A percentile compares a stretch with the other conserved stretches of the same genome.
phyloP scores from a whole-genome alignment of 2,113 vertebrate genomes.

The Beaufortia kweichowensis region DNA sequence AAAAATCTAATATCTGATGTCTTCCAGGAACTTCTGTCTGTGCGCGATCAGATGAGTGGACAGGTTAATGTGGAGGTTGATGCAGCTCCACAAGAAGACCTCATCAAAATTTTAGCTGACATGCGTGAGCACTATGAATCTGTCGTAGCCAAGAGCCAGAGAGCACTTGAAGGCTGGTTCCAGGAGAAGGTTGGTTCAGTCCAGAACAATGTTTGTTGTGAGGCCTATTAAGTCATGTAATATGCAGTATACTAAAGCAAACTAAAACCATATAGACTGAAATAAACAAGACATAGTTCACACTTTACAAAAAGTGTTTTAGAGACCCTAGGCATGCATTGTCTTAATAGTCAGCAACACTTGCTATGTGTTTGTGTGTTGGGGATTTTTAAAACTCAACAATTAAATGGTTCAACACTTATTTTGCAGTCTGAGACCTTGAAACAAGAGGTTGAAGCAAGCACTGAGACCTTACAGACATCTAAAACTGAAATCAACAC shows the following conservation, averaged over 20 bases:
- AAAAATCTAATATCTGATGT: background rate
- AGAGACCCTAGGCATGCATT: background rate
- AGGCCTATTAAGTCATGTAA: background rate
- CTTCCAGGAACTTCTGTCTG: constrained; percentile 63
- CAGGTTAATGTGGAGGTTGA: constrained; percentile 77
- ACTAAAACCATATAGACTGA: background rate
- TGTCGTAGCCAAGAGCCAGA: constrained; percentile 74
- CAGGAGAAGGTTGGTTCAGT: constrained; percentile 48
- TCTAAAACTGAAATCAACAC: constrained; percentile 72
- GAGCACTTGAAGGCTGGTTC: constrained; percentile 77
- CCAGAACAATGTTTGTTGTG: background rate
- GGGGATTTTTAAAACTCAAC: background rate
- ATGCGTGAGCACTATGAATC: constrained; percentile 83
- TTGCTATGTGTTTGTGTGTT: no score
- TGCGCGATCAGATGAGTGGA: constrained; percentile 62
- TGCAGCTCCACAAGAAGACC: constrained; percentile 63
- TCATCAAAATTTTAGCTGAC: constrained; percentile 64
- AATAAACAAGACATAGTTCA: background rate
- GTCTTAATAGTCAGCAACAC: no score
- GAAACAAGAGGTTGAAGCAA: constrained; percentile 70
- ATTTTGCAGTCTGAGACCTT: constrained; percentile 71
- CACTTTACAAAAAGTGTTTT: no score
- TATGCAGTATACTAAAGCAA: no score
- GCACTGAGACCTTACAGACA: constrained; percentile 71
- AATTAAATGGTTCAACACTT: background rate